Base-by-base conservation (phyloP, 2,888 invertebrate genomes). In the Cenopis cana region DNA sequence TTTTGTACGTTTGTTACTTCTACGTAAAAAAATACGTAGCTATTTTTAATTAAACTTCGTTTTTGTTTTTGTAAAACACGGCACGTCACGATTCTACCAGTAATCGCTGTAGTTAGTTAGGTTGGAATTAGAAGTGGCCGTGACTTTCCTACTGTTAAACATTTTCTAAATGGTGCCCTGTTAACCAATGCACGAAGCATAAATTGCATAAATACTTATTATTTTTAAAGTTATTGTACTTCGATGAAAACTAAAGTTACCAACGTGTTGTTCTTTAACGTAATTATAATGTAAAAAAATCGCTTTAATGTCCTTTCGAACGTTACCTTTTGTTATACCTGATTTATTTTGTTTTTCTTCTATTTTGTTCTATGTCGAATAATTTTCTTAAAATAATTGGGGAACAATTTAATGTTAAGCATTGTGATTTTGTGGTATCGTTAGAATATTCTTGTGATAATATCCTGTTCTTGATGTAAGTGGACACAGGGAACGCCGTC, bases 251-350 rank as follows among this genome's bases (percentile, higher is more conserved):
- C 90, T 89, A 89, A 89, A 93, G 93, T 93, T 93, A 93, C 93
- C 93, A 93, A 83, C 84, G 82, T 82, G 84, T 90, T 91, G 91
- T 92, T 93, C 90, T 90, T n/a, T 90, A 90, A 86, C 85, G 79
- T 91, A 88, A 86, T 81, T 76, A 84, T 84, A 85, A 86, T 82
- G 64, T 83, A 81, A 81, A 81, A 85, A 84, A 86, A 85, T 86
- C 85, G 89, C 91, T 91, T 92, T 92, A 92, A 90, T 85, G 77
- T 80, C 83, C 79, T 87, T 90, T 89, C 86, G 85, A 90, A 85
- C 85, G 93, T 93, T 93, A 93, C 93, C 93, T 92, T 85, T 86
- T 80, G 81, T 88, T 89, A 82, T 92, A 92, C 91, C 92, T 91
- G 91, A 91, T 88, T 85, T 88, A 83, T 86, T 85, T 86, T 79